Base-by-base conservation (phyloP, 2,113 vertebrate genomes). In the Ivindomyrus marchei region DNA sequence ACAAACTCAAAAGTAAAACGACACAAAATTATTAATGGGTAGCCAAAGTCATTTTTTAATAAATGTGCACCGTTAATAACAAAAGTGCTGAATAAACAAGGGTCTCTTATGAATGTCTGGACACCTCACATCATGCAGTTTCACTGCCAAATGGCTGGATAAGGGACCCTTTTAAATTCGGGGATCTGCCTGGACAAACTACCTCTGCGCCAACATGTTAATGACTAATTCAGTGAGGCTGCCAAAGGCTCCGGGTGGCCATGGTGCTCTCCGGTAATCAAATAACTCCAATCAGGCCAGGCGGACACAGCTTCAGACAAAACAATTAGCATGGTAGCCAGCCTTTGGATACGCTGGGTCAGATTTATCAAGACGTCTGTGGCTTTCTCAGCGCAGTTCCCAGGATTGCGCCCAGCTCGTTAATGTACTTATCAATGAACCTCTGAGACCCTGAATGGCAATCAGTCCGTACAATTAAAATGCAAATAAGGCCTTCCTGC, bases 381-480 rank as follows among this genome's bases (percentile, higher is more conserved):
- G 21, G 49, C 45, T 87, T 90, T 87, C 45, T 50, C 84, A 42
- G 42, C 27, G 31, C 58, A 17, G 49, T 87, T 89, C 84, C 45
- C 45, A 66, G 85, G 58, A 66, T 31, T 52, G 83, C n/a, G 46
- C 89, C 89, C 84, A 87, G 11, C 84, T 90, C 46, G 45, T 87
- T 90, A 90, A 87, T 87, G 83, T 85, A 87, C 45, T 70, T 50
- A 66, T 87, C 89, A 90, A 86, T 87, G 49, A 47, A 13, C 85
- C 84, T 70, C 31, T 31, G 56, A 52, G 89, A 70, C 62, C 84
- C 42, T 15, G 84, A 87, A 90, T 74, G 53, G 89, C 89, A 87
- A 90, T 90, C 45, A 39, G n/a, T 66, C 80, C 24, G 46, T 66
- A 87, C 89, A 90, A 90, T 90, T 90, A 90, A 90, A 87, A 90